Conservation (phyloP, 2,888 invertebrate species). For the Anthrax anthrax region DNA sequence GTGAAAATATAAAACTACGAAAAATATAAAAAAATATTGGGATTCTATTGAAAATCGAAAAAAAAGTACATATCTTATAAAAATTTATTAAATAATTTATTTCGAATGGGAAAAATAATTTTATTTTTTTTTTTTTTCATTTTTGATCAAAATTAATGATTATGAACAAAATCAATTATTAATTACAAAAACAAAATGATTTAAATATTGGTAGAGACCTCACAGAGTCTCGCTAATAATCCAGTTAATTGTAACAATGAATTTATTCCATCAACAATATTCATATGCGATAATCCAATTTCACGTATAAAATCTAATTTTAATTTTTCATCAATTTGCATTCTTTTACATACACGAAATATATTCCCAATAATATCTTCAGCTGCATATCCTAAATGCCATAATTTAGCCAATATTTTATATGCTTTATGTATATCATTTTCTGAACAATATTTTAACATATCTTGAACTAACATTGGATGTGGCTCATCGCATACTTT, state of each 20-base stretch:
- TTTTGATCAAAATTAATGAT: too few species aligned
- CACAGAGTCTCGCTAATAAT: slow-evolving; percentile 70
- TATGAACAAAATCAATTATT: too few species aligned
- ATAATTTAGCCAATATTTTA: slow-evolving; percentile 75
- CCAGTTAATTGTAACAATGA: slow-evolving; percentile 84
- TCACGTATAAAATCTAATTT: slow-evolving; percentile 80
- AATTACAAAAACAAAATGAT: too few species aligned
- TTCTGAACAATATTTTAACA: slow-evolving; percentile 70
- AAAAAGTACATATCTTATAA: too few species aligned
- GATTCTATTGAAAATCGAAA: too few species aligned
- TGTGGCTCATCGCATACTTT: slow-evolving; percentile 99
- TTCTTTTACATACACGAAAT: slow-evolving; percentile 83
- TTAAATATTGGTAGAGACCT: slow-evolving; percentile 11
- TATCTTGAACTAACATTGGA: slow-evolving; percentile 79
- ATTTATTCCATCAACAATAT: slow-evolving; percentile 76
- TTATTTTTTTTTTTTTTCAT: too few species aligned
- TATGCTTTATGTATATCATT: slow-evolving; percentile 78
- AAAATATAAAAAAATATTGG: too few species aligned
- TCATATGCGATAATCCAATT: slow-evolving; percentile 81
- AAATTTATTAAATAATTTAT: too few species aligned
- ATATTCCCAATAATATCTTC: slow-evolving; percentile 94
- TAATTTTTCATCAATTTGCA: slow-evolving; percentile 63
- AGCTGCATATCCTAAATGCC: slow-evolving; percentile 88
- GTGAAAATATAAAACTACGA: too few species aligned
- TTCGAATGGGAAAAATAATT: too few species aligned